Base-by-base conservation (phyloP, 2,888 invertebrate genomes). In the Thereva nobilitata region DNA sequence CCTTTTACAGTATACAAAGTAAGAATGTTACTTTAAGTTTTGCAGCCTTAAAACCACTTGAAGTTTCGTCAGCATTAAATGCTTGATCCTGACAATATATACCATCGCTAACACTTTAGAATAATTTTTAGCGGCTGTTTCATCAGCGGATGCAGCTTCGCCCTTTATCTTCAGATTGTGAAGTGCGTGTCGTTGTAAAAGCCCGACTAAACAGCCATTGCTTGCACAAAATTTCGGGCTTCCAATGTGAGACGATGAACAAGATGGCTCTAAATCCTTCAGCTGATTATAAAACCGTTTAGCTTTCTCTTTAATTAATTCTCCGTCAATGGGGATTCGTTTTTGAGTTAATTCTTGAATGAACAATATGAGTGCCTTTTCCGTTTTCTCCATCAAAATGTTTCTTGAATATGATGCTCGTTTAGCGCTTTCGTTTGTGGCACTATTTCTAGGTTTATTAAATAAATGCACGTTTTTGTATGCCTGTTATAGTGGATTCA, bases 11-110 rank as follows among this genome's bases (percentile, higher is more conserved):
- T n/a, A n/a, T n/a, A 67, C 76, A 73, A 9, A 75, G 69, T 57
- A 76, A 54, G 9, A 77, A 68, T 47, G 74, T 74, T 1, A 75
- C 63, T 54, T 75, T 70, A 70, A 75, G 74, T 67, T 76, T 73
- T 34, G 71, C 66, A 41, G 70, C 70, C 37, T 66, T 69, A 72
- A 50, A 72, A 70, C 69, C 72, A 64, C 63, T 41, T 9, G 49
- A 71, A 2, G 70, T 71, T 50, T 8, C 50, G 50, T 50, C 50
- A 50, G 34, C 50, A 12, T 50, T 66, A 61, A 56, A 70, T 70
- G 8, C 68, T 68, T 70, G 74, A 64, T 75, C 70, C 10, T 73
- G 66, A 53, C 34, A 68, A 69, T 74, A 75, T 45, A 67, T 72
- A 64, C 71, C 71, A 70, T 67, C 8, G 2, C 34, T 67, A 55